Evolutionary conservation across 2,888 invertebrate genomes (phyloP), one percentile per base, ranked within the genome.

Genomic region (Sipha maydis): DNA sequence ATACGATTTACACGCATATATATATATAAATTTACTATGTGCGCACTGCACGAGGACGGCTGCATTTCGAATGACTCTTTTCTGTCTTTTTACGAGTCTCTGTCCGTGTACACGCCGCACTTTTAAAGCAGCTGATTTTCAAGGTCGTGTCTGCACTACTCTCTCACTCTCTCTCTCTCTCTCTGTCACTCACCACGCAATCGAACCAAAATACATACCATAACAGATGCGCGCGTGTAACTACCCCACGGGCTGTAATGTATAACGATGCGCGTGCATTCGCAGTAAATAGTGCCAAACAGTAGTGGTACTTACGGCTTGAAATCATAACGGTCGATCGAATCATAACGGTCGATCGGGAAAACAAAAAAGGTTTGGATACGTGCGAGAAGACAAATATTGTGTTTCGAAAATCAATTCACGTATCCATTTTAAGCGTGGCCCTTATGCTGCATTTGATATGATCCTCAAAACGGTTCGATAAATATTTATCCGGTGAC

Each of bases 61-160:
- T 67, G 88, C 41, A 3, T 41, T 9, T 73, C 71, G 79, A 61
- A 76, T 61, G 76, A 38, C 73, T 71, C 31, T 76, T 31, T 61
- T 21, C 56, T 28, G 25, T 56, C 67, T 80, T 69, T 83, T 83
- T 83, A 83, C 83, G 83, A 83, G 82, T 28, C 67, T 17, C 80
- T 3, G n/a, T 8, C 31, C 75, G 38, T 76, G 48, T 48, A 14
- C 48, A 85, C 67, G 17, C 2, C 41, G 31, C 41, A 41, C 31
- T 73, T 67, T 61, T 38, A 88, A 88, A 86, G 75, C 80, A 88
- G 80, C 80, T 88, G 75, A 88, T 75, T 77, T 77, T 41, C 84
- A 77, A 84, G 76, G 84, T 41, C 84, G 25, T 9, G 34, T 7
- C 19, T 3, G 71, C 5, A 17, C 31, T 8, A 1, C 28, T 48